Percentiles rank a stretch among this genome's conserved stretches.
phyloP scores from a whole-genome alignment of 1,140 invertebrate species.

The Danaus melanippus region DNA sequence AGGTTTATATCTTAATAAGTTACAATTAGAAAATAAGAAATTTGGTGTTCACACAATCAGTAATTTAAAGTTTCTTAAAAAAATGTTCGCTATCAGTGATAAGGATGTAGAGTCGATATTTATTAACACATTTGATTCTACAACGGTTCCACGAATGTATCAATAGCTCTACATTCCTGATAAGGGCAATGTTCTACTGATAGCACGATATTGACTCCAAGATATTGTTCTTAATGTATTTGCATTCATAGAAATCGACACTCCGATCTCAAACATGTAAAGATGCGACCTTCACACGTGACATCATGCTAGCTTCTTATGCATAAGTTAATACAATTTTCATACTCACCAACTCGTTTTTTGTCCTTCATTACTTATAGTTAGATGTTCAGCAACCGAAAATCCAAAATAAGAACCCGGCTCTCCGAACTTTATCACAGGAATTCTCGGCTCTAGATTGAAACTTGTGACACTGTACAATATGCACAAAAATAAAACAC shows the following conservation, averaged over 20 bases:
- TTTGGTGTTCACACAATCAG: too few species aligned
- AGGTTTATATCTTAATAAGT: too few species aligned
- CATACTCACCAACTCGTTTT: constrained; percentile 74
- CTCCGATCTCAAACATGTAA: constrained; percentile 40
- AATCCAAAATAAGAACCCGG: constrained; percentile 88
- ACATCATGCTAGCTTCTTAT: constrained; percentile 52
- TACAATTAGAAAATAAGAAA: too few species aligned
- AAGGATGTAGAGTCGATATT: too few species aligned
- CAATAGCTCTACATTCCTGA: constrained; percentile 34
- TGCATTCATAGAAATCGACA: constrained; percentile 37
- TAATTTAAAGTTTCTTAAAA: too few species aligned
- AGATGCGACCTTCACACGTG: constrained; percentile 58
- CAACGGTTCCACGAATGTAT: constrained; percentile 8
- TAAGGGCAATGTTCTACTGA: constrained; percentile 41
- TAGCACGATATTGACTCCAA: constrained; percentile 43
- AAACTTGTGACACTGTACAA: constrained; percentile 73
- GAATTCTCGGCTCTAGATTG: constrained; percentile 89
- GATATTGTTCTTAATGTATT: constrained; percentile 35
- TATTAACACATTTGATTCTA: too few species aligned
- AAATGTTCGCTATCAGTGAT: too few species aligned
- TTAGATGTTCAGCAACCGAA: constrained; percentile 88
- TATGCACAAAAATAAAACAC: constrained; percentile 63
- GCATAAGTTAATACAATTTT: constrained; percentile 22
- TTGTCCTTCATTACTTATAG: constrained; percentile 57
- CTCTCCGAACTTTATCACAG: constrained; percentile 83